Percentiles rank a stretch among this genome's conserved stretches.
Evolutionary conservation across 2,888 invertebrate genomes (phyloP).

Genomic region (Dusona sp.): DNA sequence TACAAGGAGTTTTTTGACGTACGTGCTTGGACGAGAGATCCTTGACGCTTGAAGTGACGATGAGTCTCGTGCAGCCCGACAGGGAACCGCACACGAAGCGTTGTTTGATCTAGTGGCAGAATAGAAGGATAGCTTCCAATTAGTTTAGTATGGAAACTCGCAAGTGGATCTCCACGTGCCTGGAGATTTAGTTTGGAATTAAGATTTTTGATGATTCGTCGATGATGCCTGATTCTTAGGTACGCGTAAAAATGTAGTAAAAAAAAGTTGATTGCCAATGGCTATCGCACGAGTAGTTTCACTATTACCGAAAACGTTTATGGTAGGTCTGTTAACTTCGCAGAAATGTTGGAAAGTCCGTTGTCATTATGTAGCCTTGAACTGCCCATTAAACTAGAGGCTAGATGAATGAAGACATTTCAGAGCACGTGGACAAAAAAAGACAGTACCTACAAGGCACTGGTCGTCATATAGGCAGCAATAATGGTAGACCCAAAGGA

Average conservation of each 20-base stretch:
- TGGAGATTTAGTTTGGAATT: not conserved
- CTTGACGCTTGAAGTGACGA: conserved; percentile 45
- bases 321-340: not conserved
- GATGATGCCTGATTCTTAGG: not conserved
- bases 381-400: not conserved
- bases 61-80: conserved; percentile 41
- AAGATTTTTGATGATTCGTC: not conserved
- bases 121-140: conserved; percentile 56
- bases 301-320: not conserved
- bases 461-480: not conserved
- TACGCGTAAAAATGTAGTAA: not conserved
- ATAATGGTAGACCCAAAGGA: not conserved
- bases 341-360: not conserved
- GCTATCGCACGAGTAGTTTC: not conserved
- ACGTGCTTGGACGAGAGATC: conserved; percentile 50
- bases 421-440: conserved; percentile 9
- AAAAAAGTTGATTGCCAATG: not conserved
- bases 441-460: conserved; percentile 13
- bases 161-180: conserved; percentile 1
- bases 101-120: conserved; percentile 59
- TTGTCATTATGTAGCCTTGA: not conserved
- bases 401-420: conserved; percentile 9
- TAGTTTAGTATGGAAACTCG: conserved; percentile 40
- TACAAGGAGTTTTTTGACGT: conserved; percentile 35
- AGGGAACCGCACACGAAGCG: conserved; percentile 36